Conservation (phyloP, 2,113 vertebrate genomes). For the Pollachius pollachius region DNA sequence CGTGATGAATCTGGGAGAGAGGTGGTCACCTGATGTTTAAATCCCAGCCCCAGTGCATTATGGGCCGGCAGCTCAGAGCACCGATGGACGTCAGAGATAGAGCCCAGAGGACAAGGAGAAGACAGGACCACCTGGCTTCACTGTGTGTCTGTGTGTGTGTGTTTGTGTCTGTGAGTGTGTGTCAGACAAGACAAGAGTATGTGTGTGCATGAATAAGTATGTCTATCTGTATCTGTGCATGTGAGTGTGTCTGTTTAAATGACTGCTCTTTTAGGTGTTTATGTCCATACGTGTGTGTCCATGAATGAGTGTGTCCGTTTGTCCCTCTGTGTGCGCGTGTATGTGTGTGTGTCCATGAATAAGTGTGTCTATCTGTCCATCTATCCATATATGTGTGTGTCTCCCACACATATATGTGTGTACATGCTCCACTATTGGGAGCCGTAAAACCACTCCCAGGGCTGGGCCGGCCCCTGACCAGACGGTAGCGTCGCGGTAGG, state of each 20-base stretch:
- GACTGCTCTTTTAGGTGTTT: not conserved
- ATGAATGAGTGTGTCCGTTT: conserved; percentile 7
- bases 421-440: conserved; percentile 23
- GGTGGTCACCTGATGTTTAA: conserved; percentile 66
- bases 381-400: not conserved
- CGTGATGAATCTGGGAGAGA: conserved; percentile 53
- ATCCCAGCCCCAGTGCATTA: conserved; percentile 62
- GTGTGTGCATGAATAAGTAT: conserved; percentile 12
- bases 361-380: not conserved
- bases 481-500: conserved; percentile 53
- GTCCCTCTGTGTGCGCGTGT: conserved; percentile 1
- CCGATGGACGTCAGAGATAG: conserved; percentile 59
- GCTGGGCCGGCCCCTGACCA: not conserved
- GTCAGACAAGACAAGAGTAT: no score
- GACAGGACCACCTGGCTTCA: conserved; percentile 50
- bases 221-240: conserved; percentile 18
- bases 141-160: conserved; percentile 21
- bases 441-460: conserved; percentile 19
- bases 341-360: conserved; percentile 22
- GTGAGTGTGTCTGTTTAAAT: no score
- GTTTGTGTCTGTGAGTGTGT: conserved; percentile 13
- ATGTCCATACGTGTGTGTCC: conserved; percentile 17
- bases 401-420: no score
- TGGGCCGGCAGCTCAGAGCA: conserved; percentile 54
- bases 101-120: conserved; percentile 57